Conservation (phyloP, 2,888 invertebrate species). For the Rutpela maculata region DNA sequence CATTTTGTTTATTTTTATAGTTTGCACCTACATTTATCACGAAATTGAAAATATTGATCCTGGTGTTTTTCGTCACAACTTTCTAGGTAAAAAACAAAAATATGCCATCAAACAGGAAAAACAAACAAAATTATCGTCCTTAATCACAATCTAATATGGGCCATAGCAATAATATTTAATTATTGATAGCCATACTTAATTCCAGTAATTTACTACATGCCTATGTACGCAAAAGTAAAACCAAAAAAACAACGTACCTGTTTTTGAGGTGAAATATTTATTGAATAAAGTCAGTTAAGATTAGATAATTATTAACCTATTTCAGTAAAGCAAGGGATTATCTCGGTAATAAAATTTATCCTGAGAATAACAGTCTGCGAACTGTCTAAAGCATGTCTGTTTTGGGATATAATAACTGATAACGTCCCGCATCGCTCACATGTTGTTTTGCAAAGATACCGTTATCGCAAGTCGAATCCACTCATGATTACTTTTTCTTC, state of each 20-base stretch:
- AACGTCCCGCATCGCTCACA: background rate
- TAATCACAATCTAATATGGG: background rate
- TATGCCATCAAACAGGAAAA: background rate
- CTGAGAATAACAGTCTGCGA: background rate
- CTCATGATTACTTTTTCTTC: no score
- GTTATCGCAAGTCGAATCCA: background rate
- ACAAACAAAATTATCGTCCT: background rate
- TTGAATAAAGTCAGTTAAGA: background rate
- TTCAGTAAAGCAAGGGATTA: background rate
- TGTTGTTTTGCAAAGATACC: background rate
- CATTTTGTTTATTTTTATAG: no score
- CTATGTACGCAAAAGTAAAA: background rate
- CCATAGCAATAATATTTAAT: background rate
- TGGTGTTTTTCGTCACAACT: no score
- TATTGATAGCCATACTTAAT: background rate
- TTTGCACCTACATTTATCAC: no score
- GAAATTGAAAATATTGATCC: no score
- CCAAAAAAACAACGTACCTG: background rate
- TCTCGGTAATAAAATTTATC: slow-evolving; percentile 1
- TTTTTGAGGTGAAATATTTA: background rate
- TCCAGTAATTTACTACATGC: background rate
- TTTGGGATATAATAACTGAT: background rate
- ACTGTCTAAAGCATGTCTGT: background rate
- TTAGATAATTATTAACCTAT: slow-evolving; percentile 7
- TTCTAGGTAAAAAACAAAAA: no score